These are phyloP conservation scores for Fulica atra DNA, from an alignment of 2,113 vertebrate species.

Conservation along the genomic window DNA sequence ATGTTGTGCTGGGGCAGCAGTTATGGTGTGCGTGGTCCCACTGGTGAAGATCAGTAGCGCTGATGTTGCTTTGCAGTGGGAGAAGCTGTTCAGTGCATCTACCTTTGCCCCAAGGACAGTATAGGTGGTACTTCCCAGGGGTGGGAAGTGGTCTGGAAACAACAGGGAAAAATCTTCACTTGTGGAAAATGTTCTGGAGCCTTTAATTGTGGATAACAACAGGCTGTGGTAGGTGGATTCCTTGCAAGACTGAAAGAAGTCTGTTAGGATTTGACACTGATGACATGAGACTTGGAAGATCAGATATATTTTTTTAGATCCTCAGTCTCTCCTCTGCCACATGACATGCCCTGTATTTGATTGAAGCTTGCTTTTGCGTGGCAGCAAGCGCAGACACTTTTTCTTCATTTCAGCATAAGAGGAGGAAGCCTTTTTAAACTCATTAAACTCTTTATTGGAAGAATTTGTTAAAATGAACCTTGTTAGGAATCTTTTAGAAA, in stretches of 20 bases:
- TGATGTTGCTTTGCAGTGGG: not conserved
- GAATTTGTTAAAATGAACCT: not conserved
- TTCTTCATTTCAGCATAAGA: not conserved
- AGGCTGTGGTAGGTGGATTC: not conserved
- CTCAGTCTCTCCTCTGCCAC: not conserved
- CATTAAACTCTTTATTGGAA: not conserved
- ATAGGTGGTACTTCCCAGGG: not conserved
- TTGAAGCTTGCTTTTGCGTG: not conserved
- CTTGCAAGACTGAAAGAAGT: not conserved
- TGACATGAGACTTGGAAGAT: not conserved
- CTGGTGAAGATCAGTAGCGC: not conserved
- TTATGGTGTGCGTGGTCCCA: accelerated
- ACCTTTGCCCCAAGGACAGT: not conserved
- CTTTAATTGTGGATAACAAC: not conserved
- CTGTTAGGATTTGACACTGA: not conserved
- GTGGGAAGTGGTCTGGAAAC: not conserved
- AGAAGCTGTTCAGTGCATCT: not conserved
- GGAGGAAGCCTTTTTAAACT: not conserved
- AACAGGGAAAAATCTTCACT: not conserved
- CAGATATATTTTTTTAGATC: not conserved
- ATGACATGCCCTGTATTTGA: not conserved
- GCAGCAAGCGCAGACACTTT: not conserved
- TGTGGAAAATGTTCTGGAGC: not conserved
- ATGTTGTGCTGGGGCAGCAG: not conserved
- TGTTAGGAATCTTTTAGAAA: not conserved